phyloP scores from a whole-genome alignment of 2,888 invertebrate species.

The Galerucella calmariensis region DNA sequence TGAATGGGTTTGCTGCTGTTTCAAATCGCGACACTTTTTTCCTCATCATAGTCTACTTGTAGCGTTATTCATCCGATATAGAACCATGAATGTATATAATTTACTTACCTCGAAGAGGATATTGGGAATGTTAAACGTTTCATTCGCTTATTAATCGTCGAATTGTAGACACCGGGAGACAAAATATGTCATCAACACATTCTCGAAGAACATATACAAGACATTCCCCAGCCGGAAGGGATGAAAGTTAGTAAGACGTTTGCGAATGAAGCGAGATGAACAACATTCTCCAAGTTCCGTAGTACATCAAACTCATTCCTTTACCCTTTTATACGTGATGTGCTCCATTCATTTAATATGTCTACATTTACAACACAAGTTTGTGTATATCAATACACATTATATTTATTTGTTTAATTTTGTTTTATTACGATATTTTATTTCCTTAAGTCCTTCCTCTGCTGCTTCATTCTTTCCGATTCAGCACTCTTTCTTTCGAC shows the following conservation, averaged over 20 bases:
- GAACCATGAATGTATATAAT: too few species aligned
- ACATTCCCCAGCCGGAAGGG: conserved; percentile 58
- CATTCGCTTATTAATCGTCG: conserved; percentile 50
- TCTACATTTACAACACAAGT: neutral
- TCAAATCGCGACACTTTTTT: too few species aligned
- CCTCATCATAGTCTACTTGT: too few species aligned
- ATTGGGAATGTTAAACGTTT: conserved; percentile 39
- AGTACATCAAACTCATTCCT: conserved; percentile 62
- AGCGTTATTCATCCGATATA: too few species aligned
- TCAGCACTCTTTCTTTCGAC: too few species aligned
- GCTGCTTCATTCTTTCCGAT: too few species aligned
- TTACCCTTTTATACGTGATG: conserved; percentile 54
- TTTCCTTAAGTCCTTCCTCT: too few species aligned
- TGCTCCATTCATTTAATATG: neutral
- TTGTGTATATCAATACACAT: neutral
- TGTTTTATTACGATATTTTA: too few species aligned
- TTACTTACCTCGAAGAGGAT: conserved; percentile 9
- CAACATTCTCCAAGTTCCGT: conserved; percentile 63
- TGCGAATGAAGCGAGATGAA: conserved; percentile 61
- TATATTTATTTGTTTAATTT: neutral
- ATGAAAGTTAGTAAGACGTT: conserved; percentile 61
- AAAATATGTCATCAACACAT: conserved; percentile 64
- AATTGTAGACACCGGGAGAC: conserved; percentile 52
- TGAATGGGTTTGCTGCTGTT: too few species aligned
- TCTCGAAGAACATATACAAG: conserved; percentile 59